Evolutionary conservation across 2,797 vertebrate species (phyloP), one percentile per base, ranked within the genome.

Genomic region (Perodicticus potto): DNA sequence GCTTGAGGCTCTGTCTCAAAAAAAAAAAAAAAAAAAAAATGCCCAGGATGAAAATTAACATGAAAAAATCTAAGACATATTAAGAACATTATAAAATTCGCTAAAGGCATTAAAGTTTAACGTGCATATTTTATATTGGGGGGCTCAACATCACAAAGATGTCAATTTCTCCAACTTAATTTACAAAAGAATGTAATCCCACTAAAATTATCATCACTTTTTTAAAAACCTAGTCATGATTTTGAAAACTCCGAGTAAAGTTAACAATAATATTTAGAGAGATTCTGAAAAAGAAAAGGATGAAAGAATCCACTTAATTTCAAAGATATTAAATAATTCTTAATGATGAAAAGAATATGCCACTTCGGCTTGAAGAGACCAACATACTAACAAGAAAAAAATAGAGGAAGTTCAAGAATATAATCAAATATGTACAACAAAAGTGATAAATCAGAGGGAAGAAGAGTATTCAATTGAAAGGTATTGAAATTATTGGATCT

Each of bases 1-100:
- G 40, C 40, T 40, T 40, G 40, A 40, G 40, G 40, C 40, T 40
- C 40, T 40, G 40, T 40, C 40, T 40, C 40, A 40, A 40, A 40
- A 40, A 40, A 40, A 84, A 96, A 86, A 86, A 37, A 13, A 40
- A 40, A 40, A 40, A 40, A 40, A 84, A 96, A 86, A 86, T 45
- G 17, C 14, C 22, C 40, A 37, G 7, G 32, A 40, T 72, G 8
- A 86, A 86, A 86, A n/a, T 37, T 95, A 78, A 73, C 23, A 43
- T 34, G 40, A 65, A 55, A 55, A 94, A 93, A 29, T 73, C 8
- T 4, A 53, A 80, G 6, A 83, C 49, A 65, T 80, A 81, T 32
- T 80, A 65, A 80, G n/a, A 73, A 92, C 86, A 78, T 1, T 20
- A 12, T 32, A 69, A 95, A 91, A 83, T 67, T 73, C 76, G 95